These are phyloP conservation scores for Lepus europaeus DNA, from an alignment of 2,113 vertebrate genomes.

Conservation along the genomic window DNA sequence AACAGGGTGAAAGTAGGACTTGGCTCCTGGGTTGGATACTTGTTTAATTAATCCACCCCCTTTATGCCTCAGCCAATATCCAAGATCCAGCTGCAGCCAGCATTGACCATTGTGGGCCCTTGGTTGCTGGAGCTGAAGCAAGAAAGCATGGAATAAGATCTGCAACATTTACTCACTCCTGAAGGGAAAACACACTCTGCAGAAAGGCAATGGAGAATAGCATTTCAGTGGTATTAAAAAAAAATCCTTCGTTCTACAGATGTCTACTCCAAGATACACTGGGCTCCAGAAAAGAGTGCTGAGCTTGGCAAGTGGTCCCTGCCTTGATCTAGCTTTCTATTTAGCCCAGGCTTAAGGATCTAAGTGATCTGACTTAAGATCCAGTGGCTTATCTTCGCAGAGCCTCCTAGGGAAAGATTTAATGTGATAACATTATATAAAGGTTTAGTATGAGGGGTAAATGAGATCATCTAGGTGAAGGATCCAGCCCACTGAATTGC, in stretches of 20 bases:
- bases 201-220: constrained; percentile 11
- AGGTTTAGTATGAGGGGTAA: background rate
- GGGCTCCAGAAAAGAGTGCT: background rate
- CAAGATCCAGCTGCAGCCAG: background rate
- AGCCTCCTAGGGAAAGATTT: background rate
- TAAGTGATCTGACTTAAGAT: background rate
- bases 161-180: background rate
- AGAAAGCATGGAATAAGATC: background rate
- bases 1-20: background rate
- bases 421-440: background rate
- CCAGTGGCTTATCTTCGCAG: constrained; percentile 9
- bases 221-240: background rate
- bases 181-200: background rate
- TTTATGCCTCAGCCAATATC: background rate
- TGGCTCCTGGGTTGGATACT: background rate
- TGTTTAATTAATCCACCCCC: background rate
- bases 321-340: background rate
- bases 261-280: background rate
- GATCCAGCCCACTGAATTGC: background rate
- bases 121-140: background rate
- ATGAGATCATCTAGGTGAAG: background rate
- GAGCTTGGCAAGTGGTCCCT: background rate
- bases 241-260: background rate
- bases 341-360: background rate
- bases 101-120: background rate